phyloP scores from a whole-genome alignment of 2,797 vertebrate genomes.

The Gadopsis marmoratus region DNA sequence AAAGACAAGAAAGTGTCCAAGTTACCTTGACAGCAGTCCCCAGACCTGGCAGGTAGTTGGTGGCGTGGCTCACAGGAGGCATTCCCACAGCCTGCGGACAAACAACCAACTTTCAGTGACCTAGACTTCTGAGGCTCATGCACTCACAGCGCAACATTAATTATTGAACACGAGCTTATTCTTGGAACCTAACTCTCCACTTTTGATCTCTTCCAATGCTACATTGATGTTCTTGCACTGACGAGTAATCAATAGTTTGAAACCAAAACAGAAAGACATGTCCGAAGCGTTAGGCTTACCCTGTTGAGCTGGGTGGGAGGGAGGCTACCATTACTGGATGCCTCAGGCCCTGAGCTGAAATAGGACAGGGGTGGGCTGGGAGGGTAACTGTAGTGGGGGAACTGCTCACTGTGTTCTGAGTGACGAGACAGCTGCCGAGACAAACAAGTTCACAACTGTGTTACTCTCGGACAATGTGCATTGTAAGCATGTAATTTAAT shows the following conservation, averaged over 20 bases:
- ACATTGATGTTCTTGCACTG: not conserved
- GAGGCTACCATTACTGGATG: constrained; percentile 73
- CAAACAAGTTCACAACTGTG: not conserved
- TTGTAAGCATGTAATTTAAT: not conserved
- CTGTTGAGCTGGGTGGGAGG: constrained; percentile 87
- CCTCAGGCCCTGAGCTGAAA: constrained; percentile 84
- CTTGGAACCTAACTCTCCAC: constrained; percentile 12
- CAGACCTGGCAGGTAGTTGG: constrained; percentile 82
- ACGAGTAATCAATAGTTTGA: constrained; percentile 33
- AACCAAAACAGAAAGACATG: constrained; percentile 6
- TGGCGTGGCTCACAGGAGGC: constrained; percentile 85
- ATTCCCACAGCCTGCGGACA: constrained; percentile 87
- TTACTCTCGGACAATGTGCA: not conserved
- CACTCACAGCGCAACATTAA: constrained; percentile 25
- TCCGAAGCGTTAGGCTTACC: constrained; percentile 72
- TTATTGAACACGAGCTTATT: constrained; percentile 49
- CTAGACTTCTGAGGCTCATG: constrained; percentile 9
- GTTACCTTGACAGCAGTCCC: constrained; percentile 85
- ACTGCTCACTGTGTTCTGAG: constrained; percentile 78
- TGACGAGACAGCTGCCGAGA: constrained; percentile 71
- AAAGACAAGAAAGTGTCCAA: not conserved
- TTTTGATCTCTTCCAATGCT: constrained; percentile 8
- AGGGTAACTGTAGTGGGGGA: constrained; percentile 74
- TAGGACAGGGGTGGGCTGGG: constrained; percentile 85
- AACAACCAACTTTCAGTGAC: constrained; percentile 47